Evolutionary conservation across 2,113 vertebrate genomes (phyloP).

Genomic region (Planiliza haematocheilus): DNA sequence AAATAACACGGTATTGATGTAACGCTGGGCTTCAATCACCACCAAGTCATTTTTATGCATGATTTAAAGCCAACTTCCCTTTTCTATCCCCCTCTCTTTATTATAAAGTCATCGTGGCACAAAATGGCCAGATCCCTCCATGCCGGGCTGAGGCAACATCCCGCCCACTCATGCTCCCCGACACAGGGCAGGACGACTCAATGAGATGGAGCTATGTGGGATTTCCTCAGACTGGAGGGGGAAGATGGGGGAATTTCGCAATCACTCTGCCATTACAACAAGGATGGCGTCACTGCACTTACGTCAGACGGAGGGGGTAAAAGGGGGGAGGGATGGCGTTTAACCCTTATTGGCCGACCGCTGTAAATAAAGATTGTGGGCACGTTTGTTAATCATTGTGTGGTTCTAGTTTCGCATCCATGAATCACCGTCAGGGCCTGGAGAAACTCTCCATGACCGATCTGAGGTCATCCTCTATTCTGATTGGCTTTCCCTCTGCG

Average conservation of each 20-base stretch:
- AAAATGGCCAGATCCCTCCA: neutral
- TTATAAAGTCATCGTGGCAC: neutral
- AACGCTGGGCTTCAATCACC: no score
- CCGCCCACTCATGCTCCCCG: slow-evolving; percentile 7
- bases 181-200: slow-evolving; percentile 8
- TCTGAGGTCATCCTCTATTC: slow-evolving; percentile 14
- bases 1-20: no score
- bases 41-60: no score
- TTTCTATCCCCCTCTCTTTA: neutral
- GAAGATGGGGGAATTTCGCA: slow-evolving; percentile 40
- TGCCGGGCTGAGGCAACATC: neutral
- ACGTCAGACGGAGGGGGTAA: neutral
- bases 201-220: slow-evolving; percentile 50
- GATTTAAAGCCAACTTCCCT: no score
- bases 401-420: neutral
- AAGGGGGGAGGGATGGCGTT: neutral
- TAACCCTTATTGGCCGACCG: slow-evolving; percentile 21
- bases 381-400: neutral
- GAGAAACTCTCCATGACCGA: neutral
- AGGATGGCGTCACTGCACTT: slow-evolving; percentile 54
- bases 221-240: slow-evolving; percentile 62
- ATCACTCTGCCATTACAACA: slow-evolving; percentile 51
- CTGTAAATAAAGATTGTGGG: neutral
- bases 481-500: slow-evolving; percentile 36
- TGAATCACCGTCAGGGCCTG: neutral